Percentiles rank a stretch among this genome's conserved stretches.
Conservation (phyloP, 1,140 invertebrate genomes). For the Luehdorfia chinensis region DNA sequence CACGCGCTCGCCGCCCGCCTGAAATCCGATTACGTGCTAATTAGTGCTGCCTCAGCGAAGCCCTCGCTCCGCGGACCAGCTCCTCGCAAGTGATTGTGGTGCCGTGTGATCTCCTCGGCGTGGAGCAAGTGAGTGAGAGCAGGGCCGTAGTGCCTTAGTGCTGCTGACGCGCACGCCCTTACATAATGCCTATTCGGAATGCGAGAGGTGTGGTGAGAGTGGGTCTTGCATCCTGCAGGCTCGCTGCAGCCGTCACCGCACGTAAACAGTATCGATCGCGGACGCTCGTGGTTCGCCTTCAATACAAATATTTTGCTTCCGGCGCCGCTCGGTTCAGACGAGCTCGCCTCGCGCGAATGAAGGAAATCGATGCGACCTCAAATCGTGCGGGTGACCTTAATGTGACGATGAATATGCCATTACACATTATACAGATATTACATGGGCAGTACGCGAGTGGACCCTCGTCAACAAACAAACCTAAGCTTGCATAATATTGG, state of each 20-base stretch:
- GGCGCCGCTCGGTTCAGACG: not conserved
- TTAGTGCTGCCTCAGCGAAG: too few relatives aligned
- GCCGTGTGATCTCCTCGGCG: not conserved
- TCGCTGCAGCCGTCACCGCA: too few relatives aligned
- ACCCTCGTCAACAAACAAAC: too few relatives aligned
- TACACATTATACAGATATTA: too few relatives aligned
- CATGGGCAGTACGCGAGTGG: too few relatives aligned
- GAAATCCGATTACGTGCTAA: too few relatives aligned
- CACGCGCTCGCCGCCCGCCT: too few relatives aligned
- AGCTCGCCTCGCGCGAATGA: not conserved
- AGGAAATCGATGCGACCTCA: conserved; percentile 22
- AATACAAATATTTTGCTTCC: conserved; percentile 7
- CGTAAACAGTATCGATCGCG: conserved; percentile 26
- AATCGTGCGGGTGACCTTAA: conserved; percentile 23
- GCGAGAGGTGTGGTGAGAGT: not conserved
- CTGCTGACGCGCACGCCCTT: conserved; percentile 6
- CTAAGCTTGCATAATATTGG: too few relatives aligned
- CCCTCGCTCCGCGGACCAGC: too few relatives aligned
- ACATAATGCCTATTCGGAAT: too few relatives aligned
- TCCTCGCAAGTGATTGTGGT: too few relatives aligned
- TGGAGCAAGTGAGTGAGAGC: not conserved
- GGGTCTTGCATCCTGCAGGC: not conserved
- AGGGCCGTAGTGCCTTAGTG: too few relatives aligned
- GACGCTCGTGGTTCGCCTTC: not conserved
- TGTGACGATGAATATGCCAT: not conserved